A percentile compares a stretch with the other conserved stretches of the same genome.
Evolutionary conservation across 1,140 invertebrate species (phyloP).

Genomic region (Teleopsis dalmanni): DNA sequence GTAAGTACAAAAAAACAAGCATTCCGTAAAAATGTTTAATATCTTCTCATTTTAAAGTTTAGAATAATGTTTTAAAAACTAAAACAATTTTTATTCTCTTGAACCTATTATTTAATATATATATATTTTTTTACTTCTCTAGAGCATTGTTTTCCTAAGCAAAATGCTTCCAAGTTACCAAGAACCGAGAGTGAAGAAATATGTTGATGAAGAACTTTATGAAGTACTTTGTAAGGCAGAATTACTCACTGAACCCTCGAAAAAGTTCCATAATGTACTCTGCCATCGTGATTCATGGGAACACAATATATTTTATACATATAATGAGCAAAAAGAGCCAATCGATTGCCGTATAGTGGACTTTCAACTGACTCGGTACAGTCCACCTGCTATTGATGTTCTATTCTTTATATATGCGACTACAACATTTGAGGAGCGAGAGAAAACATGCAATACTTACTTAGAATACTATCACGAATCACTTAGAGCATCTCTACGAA

Average conservation of each 20-base stretch:
- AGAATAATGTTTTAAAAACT: not conserved
- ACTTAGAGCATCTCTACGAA: constrained; percentile 13
- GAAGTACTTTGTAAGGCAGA: constrained; percentile 22
- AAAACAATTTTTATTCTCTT: not conserved
- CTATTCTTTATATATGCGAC: constrained; percentile 31
- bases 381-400: constrained; percentile 52
- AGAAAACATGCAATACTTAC: constrained; percentile 13
- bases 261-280: constrained; percentile 46
- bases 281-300: constrained; percentile 57
- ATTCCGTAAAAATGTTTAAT: no score
- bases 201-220: constrained; percentile 22
- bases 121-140: no score
- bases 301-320: constrained; percentile 55
- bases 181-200: not conserved
- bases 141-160: no score
- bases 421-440: constrained; percentile 6
- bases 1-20: constrained; percentile 12
- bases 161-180: no score
- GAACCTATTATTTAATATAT: no score
- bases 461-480: constrained; percentile 20
- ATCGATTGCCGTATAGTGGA: constrained; percentile 52
- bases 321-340: constrained; percentile 21
- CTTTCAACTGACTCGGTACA: constrained; percentile 51
- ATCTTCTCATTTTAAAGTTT: no score
- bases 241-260: constrained; percentile 24